Evolutionary conservation across 2,888 invertebrate species (phyloP), one percentile per base, ranked within the genome.

Genomic region (Caenorhabditis sinica): DNA sequence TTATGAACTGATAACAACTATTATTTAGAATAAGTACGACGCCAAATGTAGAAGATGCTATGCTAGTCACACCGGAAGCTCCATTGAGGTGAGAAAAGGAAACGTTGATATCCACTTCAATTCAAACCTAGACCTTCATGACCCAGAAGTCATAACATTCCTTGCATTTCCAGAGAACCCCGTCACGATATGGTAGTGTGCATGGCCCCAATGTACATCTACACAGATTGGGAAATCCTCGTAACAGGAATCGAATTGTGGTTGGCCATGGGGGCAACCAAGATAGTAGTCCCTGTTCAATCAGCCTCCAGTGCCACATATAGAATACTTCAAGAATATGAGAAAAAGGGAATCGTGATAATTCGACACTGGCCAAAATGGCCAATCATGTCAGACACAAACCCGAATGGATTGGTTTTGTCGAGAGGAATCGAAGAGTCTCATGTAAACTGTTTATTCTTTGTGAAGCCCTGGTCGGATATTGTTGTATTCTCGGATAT

Each of bases 171-270:
- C 72, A 85, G 86, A 66, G 84, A 82, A 58, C 61, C 40, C 4
- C 75, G 83, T 28, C 89, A 88, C 71, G 86, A 87, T 30, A 82
- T 92, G 65, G 92, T 92, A 13, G 90, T 92, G 3, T 92, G 92
- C 80, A 87, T 91, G 74, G 92, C 92, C 11, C 92, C 92, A 36
- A 91, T 92, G 91, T 91, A 91, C 85, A 90, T 90, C 76, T 92
- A 92, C 83, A 91, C 91, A 0, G 92, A 92, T 49, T 92, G 92
- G 92, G 90, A 92, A 77, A 92, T 92, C 45, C 86, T 92, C 80
- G 68, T 92, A 17, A 90, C 90, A 9, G 92, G 92, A 77, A 89
- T 90, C 49, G 84, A 87, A 53, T 53, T 88, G 9, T 92, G 92
- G 92, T 68, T 92, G 5, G 90, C 92, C 0, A 85, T 91, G 60